phyloP scores from a whole-genome alignment of 2,113 vertebrate species.

The Spilogale gracilis region DNA sequence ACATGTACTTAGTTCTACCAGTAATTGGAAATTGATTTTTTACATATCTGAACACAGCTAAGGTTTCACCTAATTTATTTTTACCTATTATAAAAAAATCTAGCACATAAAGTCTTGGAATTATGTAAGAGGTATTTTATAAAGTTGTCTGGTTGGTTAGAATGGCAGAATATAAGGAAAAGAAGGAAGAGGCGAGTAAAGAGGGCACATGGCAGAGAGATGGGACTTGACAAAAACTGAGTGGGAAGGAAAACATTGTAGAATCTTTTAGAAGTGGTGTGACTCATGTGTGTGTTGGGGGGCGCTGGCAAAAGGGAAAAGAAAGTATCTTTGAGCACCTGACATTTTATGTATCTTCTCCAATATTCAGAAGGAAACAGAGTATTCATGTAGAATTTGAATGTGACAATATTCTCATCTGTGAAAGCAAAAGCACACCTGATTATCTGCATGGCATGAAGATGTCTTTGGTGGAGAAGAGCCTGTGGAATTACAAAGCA shows the following conservation, averaged over 20 bases:
- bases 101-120: neutral
- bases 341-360: neutral
- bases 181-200: neutral
- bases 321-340: neutral
- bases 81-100: slow-evolving; percentile 63
- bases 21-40: slow-evolving; percentile 71
- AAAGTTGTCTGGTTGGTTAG: neutral
- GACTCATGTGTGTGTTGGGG: neutral
- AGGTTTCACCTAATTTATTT: slow-evolving; percentile 76
- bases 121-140: neutral
- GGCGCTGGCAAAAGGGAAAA: neutral
- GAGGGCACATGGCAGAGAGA: neutral
- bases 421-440: neutral
- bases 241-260: neutral
- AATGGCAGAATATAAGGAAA: neutral
- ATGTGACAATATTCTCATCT: neutral
- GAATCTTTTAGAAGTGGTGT: neutral
- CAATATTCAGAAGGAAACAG: neutral
- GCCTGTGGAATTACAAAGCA: neutral
- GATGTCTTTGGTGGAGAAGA: neutral
- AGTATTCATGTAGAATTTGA: neutral
- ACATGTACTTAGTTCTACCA: neutral
- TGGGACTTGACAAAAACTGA: neutral
- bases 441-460: neutral
- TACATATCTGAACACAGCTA: slow-evolving; percentile 71